Evolutionary conservation across 2,113 vertebrate species (phyloP).

Genomic region (Sceloporus tristichus): DNA sequence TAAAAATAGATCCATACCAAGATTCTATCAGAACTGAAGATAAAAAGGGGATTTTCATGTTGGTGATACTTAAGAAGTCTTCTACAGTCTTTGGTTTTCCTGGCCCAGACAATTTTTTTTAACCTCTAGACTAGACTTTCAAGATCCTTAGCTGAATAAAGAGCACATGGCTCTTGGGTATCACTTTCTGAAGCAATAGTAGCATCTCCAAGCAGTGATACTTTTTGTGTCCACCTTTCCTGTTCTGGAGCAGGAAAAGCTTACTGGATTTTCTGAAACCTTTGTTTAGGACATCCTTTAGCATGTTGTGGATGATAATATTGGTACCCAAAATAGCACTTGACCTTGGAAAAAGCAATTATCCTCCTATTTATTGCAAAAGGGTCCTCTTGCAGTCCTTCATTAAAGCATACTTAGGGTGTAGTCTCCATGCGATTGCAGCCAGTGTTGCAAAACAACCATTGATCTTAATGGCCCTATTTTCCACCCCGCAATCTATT

Average conservation of each 20-base stretch:
- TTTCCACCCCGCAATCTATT: conserved; percentile 7
- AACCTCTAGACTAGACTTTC: no score
- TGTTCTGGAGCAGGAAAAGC: not conserved
- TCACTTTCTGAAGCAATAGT: no score
- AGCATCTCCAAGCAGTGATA: no score
- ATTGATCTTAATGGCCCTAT: conserved; percentile 11
- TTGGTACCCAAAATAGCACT: conserved; percentile 4
- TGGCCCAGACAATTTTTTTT: no score
- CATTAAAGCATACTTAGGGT: not conserved
- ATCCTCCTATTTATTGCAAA: not conserved
- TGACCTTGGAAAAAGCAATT: conserved; percentile 12
- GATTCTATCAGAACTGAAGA: no score
- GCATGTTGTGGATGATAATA: not conserved
- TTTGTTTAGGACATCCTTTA: not conserved
- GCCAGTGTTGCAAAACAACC: not conserved
- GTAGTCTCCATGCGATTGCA: not conserved
- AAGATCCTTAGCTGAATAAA: no score
- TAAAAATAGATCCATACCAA: not conserved
- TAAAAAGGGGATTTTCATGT: no score
- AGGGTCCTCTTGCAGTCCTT: not conserved
- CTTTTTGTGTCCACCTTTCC: not conserved
- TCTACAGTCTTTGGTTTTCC: no score
- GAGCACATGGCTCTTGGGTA: no score
- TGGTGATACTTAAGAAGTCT: no score
- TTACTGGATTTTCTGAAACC: not conserved